Conservation (phyloP, 2,113 vertebrate species). For the Dromas ardeola region DNA sequence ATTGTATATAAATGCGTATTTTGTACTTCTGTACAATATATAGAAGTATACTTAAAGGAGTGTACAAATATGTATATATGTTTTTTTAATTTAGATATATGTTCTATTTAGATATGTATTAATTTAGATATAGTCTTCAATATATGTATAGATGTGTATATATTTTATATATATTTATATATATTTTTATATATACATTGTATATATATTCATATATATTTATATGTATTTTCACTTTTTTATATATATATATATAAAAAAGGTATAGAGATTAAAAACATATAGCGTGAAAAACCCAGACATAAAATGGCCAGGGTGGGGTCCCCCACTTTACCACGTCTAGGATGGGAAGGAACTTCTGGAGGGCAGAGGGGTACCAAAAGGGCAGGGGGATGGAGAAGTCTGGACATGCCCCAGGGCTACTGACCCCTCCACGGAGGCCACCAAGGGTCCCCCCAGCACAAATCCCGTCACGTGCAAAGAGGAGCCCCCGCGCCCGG, state of each 20-base stretch:
- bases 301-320: neutral
- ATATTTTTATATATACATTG: too few relatives aligned
- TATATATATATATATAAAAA: too few relatives aligned
- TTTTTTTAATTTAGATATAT: neutral
- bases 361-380: neutral
- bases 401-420: neutral
- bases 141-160: too few relatives aligned
- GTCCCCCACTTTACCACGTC: neutral
- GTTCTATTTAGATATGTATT: neutral
- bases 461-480: neutral
- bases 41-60: neutral
- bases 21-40: neutral
- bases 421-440: neutral
- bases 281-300: neutral
- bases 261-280: neutral
- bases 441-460: neutral
- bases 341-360: neutral
- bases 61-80: neutral
- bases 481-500: accelerated
- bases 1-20: neutral
- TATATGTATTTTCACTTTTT: too few relatives aligned
- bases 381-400: too few relatives aligned
- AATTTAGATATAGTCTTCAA: neutral
- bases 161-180: neutral
- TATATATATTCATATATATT: neutral